Evolutionary conservation across 2,113 vertebrate species (phyloP).

Genomic region (Merops nubicus): DNA sequence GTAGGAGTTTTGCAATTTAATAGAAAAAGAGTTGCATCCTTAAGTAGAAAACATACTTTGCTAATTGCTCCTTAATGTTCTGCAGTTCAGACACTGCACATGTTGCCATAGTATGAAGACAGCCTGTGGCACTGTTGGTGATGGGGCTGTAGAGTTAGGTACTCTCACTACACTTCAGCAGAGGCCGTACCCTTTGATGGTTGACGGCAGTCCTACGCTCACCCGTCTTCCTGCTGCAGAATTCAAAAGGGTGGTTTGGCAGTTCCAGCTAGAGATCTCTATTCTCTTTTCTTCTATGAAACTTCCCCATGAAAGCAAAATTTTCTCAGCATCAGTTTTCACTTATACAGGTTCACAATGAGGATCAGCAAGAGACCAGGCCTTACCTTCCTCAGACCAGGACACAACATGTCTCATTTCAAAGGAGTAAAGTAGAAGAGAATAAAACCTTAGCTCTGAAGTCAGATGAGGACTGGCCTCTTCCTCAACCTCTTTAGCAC

Average conservation of each 20-base stretch:
- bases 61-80: not conserved
- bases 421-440: not conserved
- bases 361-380: not conserved
- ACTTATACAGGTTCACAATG: not conserved
- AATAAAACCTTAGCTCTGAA: not conserved
- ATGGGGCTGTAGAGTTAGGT: not conserved
- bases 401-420: not conserved
- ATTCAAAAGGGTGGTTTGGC: not conserved
- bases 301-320: not conserved
- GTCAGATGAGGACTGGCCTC: not conserved
- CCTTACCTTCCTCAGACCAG: not conserved
- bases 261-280: not conserved
- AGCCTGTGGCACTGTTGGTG: not conserved
- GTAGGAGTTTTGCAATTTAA: not conserved
- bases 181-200: not conserved
- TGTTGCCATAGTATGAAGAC: not conserved
- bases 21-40: not conserved
- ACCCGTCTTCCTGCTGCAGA: not conserved
- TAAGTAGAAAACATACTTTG: not conserved
- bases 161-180: not conserved
- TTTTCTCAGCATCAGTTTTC: not conserved
- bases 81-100: rapidly evolving
- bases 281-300: not conserved
- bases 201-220: rapidly evolving
- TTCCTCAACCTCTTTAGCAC: not conserved